Evolutionary conservation across 37 sponge, comb jelly and placozoan genomes (phyloP).

Genomic region (Eunapius fragilis): DNA sequence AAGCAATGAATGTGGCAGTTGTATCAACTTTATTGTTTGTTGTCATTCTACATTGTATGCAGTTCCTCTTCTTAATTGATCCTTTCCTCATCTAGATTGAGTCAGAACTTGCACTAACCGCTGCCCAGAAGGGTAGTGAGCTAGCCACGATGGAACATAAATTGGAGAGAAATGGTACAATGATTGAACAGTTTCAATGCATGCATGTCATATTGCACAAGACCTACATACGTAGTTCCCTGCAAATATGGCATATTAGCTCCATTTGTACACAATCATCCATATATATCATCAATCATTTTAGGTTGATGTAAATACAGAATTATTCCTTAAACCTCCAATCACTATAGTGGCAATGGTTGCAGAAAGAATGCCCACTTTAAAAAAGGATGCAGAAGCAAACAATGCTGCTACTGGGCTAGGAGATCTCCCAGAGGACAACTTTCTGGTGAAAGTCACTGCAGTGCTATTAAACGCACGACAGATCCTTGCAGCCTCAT

Average conservation of each 20-base stretch:
- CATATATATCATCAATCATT: too few species aligned
- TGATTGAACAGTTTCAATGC: background rate
- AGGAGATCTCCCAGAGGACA: constrained; percentile 4
- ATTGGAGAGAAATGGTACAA: constrained; percentile 53
- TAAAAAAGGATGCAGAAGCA: background rate
- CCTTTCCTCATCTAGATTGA: constrained; percentile 71
- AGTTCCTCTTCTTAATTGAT: too few species aligned
- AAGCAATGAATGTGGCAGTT: too few species aligned
- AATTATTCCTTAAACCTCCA: background rate
- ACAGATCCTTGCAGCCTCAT: constrained; percentile 62
- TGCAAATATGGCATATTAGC: too few species aligned
- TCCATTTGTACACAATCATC: too few species aligned
- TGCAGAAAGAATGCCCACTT: background rate
- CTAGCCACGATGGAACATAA: constrained; percentile 34
- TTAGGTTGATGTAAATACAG: too few species aligned
- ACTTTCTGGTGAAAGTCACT: constrained; percentile 58
- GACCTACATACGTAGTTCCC: background rate
- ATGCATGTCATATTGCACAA: background rate
- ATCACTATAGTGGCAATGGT: background rate
- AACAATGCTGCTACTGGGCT: background rate
- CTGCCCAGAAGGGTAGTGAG: constrained; percentile 31
- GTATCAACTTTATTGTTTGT: too few species aligned
- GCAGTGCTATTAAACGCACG: constrained; percentile 56
- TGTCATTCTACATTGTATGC: too few species aligned
- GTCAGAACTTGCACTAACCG: constrained; percentile 31